Percentiles rank a stretch among this genome's conserved stretches.
Evolutionary conservation across 2,888 invertebrate genomes (phyloP).

Genomic region (Cryptus armator): DNA sequence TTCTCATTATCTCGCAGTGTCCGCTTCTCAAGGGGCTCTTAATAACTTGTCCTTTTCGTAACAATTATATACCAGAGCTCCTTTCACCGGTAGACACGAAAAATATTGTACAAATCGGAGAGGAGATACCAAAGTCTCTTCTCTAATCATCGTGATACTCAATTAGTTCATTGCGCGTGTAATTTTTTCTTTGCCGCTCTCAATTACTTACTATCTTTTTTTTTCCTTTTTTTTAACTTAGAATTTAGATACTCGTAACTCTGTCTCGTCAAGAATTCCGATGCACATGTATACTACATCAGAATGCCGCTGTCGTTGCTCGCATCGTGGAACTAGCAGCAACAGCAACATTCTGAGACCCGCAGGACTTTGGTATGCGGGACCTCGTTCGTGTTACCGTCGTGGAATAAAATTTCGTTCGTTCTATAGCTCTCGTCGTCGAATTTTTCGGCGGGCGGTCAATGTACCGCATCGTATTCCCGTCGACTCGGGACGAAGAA

Average conservation of each 20-base stretch:
- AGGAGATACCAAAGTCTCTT: not conserved
- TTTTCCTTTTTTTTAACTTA: not conserved
- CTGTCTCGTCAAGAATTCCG: not conserved
- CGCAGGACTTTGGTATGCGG: conserved; percentile 62
- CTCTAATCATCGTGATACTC: not conserved
- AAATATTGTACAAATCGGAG: not conserved
- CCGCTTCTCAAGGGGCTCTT: conserved; percentile 22
- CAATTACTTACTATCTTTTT: not conserved
- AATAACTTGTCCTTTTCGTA: conserved; percentile 43
- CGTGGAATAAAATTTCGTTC: conserved; percentile 61
- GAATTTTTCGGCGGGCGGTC: conserved; percentile 61
- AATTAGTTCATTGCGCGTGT: not conserved
- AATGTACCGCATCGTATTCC: conserved; percentile 46
- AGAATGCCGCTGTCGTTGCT: conserved; percentile 17
- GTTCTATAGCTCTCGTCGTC: conserved; percentile 42
- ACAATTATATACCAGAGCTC: conserved; percentile 25
- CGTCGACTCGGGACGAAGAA: not conserved
- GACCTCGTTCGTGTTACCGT: conserved; percentile 54
- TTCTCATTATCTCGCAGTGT: conserved; percentile 47
- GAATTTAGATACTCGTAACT: not conserved
- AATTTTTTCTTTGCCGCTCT: not conserved
- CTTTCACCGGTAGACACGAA: conserved; percentile 2
- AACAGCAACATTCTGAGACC: conserved; percentile 25
- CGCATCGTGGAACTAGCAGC: conserved; percentile 52
- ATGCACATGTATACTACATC: conserved; percentile 19